Evolutionary conservation across 2,888 invertebrate species (phyloP), one percentile per base, ranked within the genome.

Genomic region (Tetranychus piercei): DNA sequence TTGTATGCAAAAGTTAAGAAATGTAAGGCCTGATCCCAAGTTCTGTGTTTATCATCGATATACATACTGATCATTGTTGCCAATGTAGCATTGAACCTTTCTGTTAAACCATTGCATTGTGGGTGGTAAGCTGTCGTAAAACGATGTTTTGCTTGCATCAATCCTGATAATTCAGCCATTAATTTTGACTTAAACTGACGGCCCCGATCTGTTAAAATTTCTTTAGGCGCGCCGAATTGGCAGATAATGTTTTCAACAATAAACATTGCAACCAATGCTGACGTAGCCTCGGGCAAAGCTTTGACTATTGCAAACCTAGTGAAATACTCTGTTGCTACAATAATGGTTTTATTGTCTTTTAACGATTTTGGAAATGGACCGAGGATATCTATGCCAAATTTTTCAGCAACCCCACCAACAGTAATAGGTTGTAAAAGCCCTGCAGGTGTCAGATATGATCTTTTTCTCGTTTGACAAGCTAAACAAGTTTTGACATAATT

Each of bases 51-150:
- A 11, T 70, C 34, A 18, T 74, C 72, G 15, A 78, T 73, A 23
- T 77, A 78, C 23, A 70, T 71, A 0, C 76, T 71, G 0, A 80
- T 55, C 78, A 79, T 78, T 5, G 65, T 69, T 1, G 76, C 76
- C n/a, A 80, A n/a, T 1, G 78, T 78, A 18, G 71, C 69, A 45
- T 79, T 75, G n/a, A 73, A 73, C 9, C 70, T 73, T 18, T 75
- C 75, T 6, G 75, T 76, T 3, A 79, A 44, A 0, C 80, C 80
- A 70, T 80, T 79, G 0, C 44, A 44, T 20, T 77, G 64, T 0
- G 79, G 79, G 9, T 77, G 75, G 72, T 77, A 79, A 1, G 77
- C 74, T 6, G 76, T 74, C 15, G 79, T 79, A 22, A 74, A 77
- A 6, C 55, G 66, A 69, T 78, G 77, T 15, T 75, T 55, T 1